A percentile compares a stretch with the other conserved stretches of the same genome.
Conservation (phyloP, 2,797 vertebrate species). For the Sebastes cheni region DNA sequence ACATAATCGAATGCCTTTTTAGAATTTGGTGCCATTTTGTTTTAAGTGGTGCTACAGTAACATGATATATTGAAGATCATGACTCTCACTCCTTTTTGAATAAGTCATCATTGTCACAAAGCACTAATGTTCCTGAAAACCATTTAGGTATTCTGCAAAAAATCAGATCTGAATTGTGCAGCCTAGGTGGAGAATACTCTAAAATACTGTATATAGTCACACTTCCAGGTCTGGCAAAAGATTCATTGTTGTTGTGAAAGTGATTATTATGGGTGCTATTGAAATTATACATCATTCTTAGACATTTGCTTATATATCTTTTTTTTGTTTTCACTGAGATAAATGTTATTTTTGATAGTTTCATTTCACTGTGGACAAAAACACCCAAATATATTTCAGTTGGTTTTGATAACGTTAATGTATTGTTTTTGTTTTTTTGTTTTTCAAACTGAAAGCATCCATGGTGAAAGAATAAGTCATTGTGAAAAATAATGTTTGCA, state of each 20-base stretch:
- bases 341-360: background rate
- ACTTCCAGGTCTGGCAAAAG: background rate
- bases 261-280: background rate
- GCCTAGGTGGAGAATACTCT: background rate
- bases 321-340: background rate
- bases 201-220: background rate
- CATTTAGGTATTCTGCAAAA: background rate
- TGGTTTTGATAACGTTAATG: slow-evolving; percentile 31
- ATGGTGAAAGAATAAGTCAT: slow-evolving; percentile 30
- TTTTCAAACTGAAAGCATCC: slow-evolving; percentile 20
- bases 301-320: background rate
- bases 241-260: background rate
- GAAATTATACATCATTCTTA: background rate
- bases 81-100: background rate
- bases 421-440: background rate
- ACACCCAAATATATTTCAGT: background rate
- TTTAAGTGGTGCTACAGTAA: background rate
- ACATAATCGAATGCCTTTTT: background rate
- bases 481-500: slow-evolving; percentile 58
- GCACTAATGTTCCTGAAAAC: background rate
- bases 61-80: background rate
- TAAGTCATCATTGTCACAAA: background rate
- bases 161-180: background rate
- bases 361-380: background rate
- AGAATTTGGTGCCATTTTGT: background rate